These are phyloP conservation scores for Xanthostigma xanthostigma DNA, from an alignment of 2,888 invertebrate species.

Conservation along the genomic window DNA sequence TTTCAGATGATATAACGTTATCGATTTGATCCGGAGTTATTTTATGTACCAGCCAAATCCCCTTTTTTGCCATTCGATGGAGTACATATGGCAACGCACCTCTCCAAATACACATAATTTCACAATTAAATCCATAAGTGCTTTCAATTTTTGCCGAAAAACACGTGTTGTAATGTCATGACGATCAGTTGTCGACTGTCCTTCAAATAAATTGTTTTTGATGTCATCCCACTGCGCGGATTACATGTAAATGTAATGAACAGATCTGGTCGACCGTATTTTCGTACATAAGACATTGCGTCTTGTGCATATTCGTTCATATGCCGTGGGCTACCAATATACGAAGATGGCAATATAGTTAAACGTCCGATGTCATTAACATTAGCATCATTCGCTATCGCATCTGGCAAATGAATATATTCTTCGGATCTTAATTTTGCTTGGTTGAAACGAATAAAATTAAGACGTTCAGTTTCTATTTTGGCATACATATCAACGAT, in stretches of 20 bases:
- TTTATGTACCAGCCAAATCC: too few relatives aligned
- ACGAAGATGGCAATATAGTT: constrained; percentile 18
- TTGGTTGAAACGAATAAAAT: constrained; percentile 19
- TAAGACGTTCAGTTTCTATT: constrained; percentile 22
- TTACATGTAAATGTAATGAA: constrained; percentile 13
- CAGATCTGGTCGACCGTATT: constrained; percentile 18
- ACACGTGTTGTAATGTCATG: constrained; percentile 10
- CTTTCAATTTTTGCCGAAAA: constrained; percentile 7
- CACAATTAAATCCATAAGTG: too few relatives aligned
- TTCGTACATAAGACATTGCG: constrained; percentile 19
- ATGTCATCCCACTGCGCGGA: too few relatives aligned
- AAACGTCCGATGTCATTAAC: constrained; percentile 16
- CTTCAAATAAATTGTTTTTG: too few relatives aligned
- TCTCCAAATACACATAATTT: constrained; percentile 7
- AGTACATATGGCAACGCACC: background rate
- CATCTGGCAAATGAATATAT: constrained; percentile 19
- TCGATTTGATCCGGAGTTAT: constrained; percentile 5
- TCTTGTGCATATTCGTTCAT: constrained; percentile 17
- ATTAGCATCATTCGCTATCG: constrained; percentile 12
- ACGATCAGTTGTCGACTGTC: too few relatives aligned
- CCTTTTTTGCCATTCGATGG: background rate
- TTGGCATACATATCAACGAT: constrained; percentile 25
- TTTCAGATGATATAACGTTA: constrained; percentile 7
- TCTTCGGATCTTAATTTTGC: constrained; percentile 18
- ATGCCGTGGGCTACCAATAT: constrained; percentile 15